A percentile compares a stretch with the other conserved stretches of the same genome.
phyloP scores from a whole-genome alignment of 2,797 vertebrate genomes.

The Microhierax caerulescens region DNA sequence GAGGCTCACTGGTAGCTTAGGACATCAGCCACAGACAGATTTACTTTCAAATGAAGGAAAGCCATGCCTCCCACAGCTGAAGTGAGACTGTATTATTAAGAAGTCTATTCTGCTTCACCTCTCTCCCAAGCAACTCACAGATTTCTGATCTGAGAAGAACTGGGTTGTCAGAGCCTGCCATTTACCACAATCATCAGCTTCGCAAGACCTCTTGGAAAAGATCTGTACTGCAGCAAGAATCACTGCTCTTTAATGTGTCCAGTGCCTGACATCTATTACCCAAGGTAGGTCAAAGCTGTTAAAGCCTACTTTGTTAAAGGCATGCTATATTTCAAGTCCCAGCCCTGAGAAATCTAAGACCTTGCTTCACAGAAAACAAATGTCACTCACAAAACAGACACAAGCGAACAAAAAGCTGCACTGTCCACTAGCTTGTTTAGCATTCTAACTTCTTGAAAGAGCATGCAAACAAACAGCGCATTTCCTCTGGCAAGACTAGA shows the following conservation, averaged over 20 bases:
- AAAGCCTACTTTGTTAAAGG: background rate
- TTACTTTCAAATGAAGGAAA: slow-evolving; percentile 39
- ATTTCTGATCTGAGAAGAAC: background rate
- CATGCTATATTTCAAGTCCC: background rate
- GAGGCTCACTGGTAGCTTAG: background rate
- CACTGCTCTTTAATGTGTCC: background rate
- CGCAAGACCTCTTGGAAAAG: background rate
- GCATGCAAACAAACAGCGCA: slow-evolving; percentile 27
- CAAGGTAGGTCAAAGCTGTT: slow-evolving; percentile 2
- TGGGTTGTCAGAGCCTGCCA: slow-evolving; percentile 1
- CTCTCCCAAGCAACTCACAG: background rate
- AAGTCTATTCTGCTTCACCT: slow-evolving; percentile 11
- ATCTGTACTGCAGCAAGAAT: background rate
- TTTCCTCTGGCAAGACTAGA: slow-evolving; percentile 20
- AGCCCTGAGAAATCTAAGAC: background rate
- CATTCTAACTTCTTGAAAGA: slow-evolving; percentile 31
- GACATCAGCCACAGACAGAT: background rate
- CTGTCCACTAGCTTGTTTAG: slow-evolving; percentile 43
- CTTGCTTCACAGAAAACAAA: background rate
- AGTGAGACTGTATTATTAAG: slow-evolving; percentile 15
- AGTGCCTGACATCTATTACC: background rate
- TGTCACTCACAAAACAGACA: background rate
- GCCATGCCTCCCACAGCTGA: background rate
- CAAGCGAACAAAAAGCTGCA: slow-evolving; percentile 29
- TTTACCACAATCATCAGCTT: background rate